Evolutionary conservation across 2,113 vertebrate genomes (phyloP).

Genomic region (Apteryx mantelli): DNA sequence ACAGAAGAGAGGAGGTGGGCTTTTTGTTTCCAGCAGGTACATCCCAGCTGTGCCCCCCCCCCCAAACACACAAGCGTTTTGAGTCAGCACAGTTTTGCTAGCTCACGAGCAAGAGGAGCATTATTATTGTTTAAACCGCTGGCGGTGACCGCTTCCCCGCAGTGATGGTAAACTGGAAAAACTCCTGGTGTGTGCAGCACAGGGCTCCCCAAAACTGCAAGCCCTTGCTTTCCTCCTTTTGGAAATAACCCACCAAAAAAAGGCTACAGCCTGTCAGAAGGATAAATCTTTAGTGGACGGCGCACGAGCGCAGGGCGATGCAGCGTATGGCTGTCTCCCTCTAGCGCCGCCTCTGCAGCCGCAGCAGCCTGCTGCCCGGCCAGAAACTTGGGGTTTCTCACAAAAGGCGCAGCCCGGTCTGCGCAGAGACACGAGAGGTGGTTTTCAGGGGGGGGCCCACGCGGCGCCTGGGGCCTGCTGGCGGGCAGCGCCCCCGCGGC

Average conservation of each 20-base stretch:
- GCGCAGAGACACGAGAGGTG: too few species aligned
- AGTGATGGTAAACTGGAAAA: too few species aligned
- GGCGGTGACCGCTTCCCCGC: too few species aligned
- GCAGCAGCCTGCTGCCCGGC: too few species aligned
- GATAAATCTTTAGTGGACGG: not conserved
- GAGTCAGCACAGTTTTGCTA: accelerated
- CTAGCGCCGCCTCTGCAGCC: not conserved
- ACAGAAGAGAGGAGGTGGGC: accelerated
- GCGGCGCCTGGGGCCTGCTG: too few species aligned
- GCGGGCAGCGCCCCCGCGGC: too few species aligned
- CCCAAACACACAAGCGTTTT: accelerated
- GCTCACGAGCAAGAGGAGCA: not conserved
- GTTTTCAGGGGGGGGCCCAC: too few species aligned
- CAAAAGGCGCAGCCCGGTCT: too few species aligned
- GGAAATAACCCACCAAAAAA: too few species aligned
- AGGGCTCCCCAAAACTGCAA: not conserved
- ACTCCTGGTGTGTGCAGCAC: accelerated
- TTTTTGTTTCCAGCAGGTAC: not conserved
- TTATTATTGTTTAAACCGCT: not conserved
- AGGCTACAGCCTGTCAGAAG: too few species aligned
- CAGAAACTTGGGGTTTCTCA: too few species aligned
- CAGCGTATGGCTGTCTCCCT: not conserved
- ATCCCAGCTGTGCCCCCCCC: not conserved
- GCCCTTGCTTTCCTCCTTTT: not conserved
- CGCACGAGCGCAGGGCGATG: too few species aligned